Base-by-base conservation (phyloP, 2,888 invertebrate species). In the Ditula angustiorana region DNA sequence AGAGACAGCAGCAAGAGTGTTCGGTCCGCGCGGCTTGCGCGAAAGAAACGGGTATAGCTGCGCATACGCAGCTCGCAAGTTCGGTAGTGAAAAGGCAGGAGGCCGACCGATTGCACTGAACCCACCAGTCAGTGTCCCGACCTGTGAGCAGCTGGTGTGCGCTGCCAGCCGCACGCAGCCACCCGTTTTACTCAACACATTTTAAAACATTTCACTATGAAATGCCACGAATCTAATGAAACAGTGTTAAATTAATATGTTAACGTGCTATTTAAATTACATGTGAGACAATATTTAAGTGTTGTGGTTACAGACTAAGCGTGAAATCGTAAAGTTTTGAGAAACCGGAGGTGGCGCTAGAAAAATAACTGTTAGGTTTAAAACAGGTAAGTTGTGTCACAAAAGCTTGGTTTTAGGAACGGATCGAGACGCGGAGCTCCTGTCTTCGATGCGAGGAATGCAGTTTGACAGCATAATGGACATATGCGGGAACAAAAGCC, bases 401-500 rank as follows among this genome's bases (percentile, higher is more conserved):
- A 87, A 88, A 90, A 90, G 87, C 86, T 89, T 85, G 78, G 85
- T 79, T 67, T 67, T 67, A 67, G 73, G 75, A 80, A 81, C 80
- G 85, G 81, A 88, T 88, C 84, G 86, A 86, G 86, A 86, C 85
- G 85, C 88, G 91, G 85, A 85, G 88, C 85, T 85, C 84, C 88
- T 87, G 89, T 90, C 87, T 88, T 86, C 87, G 86, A 86, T 82
- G 86, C 80, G 82, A 86, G 92, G 92, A 92, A 92, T 92, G 92
- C 86, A 82, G 92, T 88, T 88, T 87, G 92, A 92, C 92, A 88
- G 90, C 91, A 88, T 90, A 87, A 75, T 77, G 79, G 77, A 74
- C 75, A 79, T 87, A 83, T 90, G 85, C 88, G 88, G 88, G 90
- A 92, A 92, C 90, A 92, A 92, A 90, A 92, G 92, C 87, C 88